These are phyloP conservation scores for Ancistrus triradiatus DNA, from an alignment of 2,113 vertebrate genomes.

Conservation along the genomic window DNA sequence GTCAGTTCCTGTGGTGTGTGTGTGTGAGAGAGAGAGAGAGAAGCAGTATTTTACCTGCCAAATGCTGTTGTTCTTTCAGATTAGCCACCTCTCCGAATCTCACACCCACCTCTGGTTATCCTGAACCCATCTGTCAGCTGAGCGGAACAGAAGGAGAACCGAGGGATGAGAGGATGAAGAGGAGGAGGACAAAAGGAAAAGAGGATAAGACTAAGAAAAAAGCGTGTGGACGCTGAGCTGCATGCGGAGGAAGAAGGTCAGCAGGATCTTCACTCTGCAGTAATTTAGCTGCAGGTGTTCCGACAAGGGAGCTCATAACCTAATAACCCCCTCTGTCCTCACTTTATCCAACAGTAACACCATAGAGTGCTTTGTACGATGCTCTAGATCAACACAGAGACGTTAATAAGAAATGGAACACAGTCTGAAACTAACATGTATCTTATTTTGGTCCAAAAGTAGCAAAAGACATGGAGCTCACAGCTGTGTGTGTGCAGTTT, in stretches of 20 bases:
- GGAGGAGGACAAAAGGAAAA: constrained; percentile 28
- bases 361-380: no score
- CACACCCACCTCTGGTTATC: constrained; percentile 46
- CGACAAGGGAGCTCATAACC: background rate
- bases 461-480: no score
- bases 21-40: background rate
- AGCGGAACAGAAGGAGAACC: constrained; percentile 15
- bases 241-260: constrained; percentile 18
- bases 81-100: constrained; percentile 47
- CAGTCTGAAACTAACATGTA: no score
- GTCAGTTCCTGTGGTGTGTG: constrained; percentile 22
- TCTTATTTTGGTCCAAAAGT: no score
- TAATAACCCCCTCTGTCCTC: background rate
- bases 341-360: background rate
- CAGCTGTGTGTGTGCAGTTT: no score
- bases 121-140: constrained; percentile 55
- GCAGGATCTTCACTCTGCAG: background rate
- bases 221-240: constrained; percentile 17
- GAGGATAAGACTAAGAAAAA: constrained; percentile 38
- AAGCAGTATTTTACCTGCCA: constrained; percentile 41
- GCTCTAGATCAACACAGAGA: no score
- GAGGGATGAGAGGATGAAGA: constrained; percentile 22
- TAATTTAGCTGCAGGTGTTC: constrained; percentile 10
- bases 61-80: constrained; percentile 42
- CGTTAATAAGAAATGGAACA: no score